A percentile compares a stretch with the other conserved stretches of the same genome.
phyloP scores from a whole-genome alignment of 2,113 vertebrate species.

The Cervus canadensis region DNA sequence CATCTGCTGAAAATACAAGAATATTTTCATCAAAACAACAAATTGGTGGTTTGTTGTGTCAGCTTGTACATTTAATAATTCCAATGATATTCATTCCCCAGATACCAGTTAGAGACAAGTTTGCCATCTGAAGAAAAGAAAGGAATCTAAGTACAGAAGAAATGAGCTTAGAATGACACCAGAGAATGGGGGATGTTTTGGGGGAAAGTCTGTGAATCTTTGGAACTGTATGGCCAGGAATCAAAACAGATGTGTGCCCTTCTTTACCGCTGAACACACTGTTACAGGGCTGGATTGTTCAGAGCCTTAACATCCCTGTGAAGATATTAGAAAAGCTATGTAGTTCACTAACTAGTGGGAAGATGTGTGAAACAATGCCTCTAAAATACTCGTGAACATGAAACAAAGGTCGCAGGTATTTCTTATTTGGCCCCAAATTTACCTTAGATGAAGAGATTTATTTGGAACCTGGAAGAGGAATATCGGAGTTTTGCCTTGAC shows the following conservation, averaged over 20 bases:
- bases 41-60: slow-evolving; percentile 67
- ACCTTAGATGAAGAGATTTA: slow-evolving; percentile 55
- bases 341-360: background rate
- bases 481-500: slow-evolving; percentile 63
- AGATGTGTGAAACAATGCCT: background rate
- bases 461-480: slow-evolving; percentile 20
- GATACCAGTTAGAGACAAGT: slow-evolving; percentile 28
- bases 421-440: slow-evolving; percentile 44
- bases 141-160: slow-evolving; percentile 21
- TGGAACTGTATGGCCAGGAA: background rate
- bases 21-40: slow-evolving; percentile 73
- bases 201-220: background rate
- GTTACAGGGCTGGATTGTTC: background rate
- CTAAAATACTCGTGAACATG: background rate
- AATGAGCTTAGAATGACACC: slow-evolving; percentile 14
- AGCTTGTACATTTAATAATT: slow-evolving; percentile 58
- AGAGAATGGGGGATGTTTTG: background rate
- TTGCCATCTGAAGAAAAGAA: slow-evolving; percentile 42
- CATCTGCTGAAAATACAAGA: slow-evolving; percentile 66
- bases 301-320: background rate
- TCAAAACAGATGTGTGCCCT: background rate
- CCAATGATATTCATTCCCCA: slow-evolving; percentile 29
- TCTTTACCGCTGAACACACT: background rate
- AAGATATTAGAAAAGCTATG: background rate
- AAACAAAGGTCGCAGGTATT: slow-evolving; percentile 23